phyloP scores from a whole-genome alignment of 2,797 vertebrate genomes.

The Myotis planiceps region DNA sequence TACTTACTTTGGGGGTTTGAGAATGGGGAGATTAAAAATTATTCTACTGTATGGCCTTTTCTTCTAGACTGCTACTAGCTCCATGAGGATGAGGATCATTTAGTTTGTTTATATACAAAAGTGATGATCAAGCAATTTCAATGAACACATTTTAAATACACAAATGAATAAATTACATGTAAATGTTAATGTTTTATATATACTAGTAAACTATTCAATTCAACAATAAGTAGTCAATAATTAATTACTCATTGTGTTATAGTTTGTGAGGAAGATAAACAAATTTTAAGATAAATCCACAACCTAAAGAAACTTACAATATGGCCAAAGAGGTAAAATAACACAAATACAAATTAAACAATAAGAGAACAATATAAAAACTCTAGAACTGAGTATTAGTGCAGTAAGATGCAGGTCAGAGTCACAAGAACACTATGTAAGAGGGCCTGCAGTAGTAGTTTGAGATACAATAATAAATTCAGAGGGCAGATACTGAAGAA shows the following conservation, averaged over 20 bases:
- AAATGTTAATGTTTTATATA: slow-evolving; percentile 13
- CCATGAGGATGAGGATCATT: neutral
- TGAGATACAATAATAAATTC: neutral
- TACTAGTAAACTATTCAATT: neutral
- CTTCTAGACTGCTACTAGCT: neutral
- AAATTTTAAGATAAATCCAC: slow-evolving; percentile 29
- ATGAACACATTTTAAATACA: slow-evolving; percentile 3
- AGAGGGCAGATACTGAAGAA: neutral
- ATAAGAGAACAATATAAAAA: slow-evolving; percentile 23
- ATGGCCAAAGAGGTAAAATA: neutral
- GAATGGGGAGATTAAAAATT: slow-evolving; percentile 4
- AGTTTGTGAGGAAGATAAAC: neutral
- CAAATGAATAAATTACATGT: slow-evolving; percentile 22
- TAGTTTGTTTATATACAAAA: slow-evolving; percentile 17
- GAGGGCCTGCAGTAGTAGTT: neutral
- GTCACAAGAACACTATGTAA: neutral
- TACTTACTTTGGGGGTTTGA: neutral
- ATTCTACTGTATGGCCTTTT: neutral
- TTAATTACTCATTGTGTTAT: neutral
- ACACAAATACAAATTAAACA: slow-evolving; percentile 22
- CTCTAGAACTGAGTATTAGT: neutral
- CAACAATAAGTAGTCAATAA: slow-evolving; percentile 4
- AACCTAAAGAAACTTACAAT: slow-evolving; percentile 4
- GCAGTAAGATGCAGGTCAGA: neutral
- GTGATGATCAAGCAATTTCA: neutral